These are phyloP conservation scores for Aphelenchoides avenae DNA, from an alignment of 1,140 invertebrate genomes.

Conservation along the genomic window DNA sequence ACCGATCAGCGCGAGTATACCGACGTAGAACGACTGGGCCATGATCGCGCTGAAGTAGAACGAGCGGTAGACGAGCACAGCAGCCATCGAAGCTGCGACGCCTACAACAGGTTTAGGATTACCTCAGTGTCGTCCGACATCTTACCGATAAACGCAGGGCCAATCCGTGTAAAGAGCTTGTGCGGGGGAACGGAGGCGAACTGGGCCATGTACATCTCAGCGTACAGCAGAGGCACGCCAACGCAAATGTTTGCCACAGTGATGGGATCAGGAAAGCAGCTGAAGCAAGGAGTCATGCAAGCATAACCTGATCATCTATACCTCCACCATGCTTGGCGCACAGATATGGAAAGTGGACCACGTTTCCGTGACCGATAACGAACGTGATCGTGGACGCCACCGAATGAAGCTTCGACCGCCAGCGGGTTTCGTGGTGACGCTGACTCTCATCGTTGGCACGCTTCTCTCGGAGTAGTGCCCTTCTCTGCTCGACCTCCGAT, in stretches of 20 bases:
- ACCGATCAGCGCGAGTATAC: neutral
- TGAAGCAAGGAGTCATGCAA: conserved; percentile 3
- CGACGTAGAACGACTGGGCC: conserved; percentile 3
- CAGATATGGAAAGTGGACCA: conserved; percentile 7
- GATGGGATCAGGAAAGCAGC: conserved; percentile 6
- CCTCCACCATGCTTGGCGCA: conserved; percentile 9
- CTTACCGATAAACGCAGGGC: neutral
- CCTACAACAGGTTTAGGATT: neutral
- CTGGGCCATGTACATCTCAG: conserved; percentile 4
- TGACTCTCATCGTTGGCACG: no score
- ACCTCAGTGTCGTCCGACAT: neutral
- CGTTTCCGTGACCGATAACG: conserved; percentile 1
- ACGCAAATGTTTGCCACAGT: conserved; percentile 6
- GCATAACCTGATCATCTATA: neutral
- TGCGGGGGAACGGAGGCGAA: conserved; percentile 4
- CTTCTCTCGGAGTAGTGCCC: no score
- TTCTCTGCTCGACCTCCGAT: no score
- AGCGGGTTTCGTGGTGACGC: no score
- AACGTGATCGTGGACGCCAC: no score
- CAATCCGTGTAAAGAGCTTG: conserved; percentile 3
- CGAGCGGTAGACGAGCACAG: neutral
- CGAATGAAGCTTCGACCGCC: no score
- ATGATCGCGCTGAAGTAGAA: conserved; percentile 4
- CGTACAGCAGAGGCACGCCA: conserved; percentile 8
- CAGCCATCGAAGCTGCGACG: conserved; percentile 4